phyloP scores from a whole-genome alignment of 2,888 invertebrate genomes.

The Machimus atricapillus region DNA sequence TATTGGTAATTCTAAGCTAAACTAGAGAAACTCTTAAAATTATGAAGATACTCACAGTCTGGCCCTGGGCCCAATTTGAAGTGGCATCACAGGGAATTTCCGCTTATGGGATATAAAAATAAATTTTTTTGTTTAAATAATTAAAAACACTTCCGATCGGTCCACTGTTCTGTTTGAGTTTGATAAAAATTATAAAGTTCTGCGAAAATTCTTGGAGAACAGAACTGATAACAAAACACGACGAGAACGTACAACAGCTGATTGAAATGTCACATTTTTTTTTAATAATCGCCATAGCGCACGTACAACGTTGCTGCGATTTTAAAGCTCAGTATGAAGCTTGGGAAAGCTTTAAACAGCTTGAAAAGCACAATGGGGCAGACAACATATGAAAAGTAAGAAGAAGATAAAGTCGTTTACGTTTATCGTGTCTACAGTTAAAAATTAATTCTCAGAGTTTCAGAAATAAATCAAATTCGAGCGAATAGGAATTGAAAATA shows the following conservation, averaged over 20 bases:
- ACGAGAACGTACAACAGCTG: background rate
- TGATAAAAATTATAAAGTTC: background rate
- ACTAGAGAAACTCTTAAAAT: background rate
- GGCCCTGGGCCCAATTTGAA: background rate
- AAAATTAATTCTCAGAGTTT: background rate
- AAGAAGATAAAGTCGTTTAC: background rate
- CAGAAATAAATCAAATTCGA: too few species aligned
- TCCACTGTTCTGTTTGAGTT: background rate
- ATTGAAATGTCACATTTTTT: background rate
- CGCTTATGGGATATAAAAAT: background rate
- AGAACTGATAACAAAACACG: background rate
- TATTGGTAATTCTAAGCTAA: background rate
- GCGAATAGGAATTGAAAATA: too few species aligned
- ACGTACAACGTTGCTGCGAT: background rate
- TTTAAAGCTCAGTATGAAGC: background rate
- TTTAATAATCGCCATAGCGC: background rate
- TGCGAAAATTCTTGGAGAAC: background rate
- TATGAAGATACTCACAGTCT: background rate
- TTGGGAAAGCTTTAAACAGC: background rate
- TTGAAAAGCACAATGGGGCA: background rate
- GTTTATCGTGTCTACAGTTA: background rate
- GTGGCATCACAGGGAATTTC: background rate
- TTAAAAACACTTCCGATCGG: background rate
- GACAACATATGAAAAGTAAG: background rate
- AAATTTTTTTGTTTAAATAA: background rate